A percentile compares a stretch with the other conserved stretches of the same genome.
These are phyloP conservation scores for Trachelus tabidus DNA, from an alignment of 2,888 invertebrate genomes.

Conservation along the genomic window DNA sequence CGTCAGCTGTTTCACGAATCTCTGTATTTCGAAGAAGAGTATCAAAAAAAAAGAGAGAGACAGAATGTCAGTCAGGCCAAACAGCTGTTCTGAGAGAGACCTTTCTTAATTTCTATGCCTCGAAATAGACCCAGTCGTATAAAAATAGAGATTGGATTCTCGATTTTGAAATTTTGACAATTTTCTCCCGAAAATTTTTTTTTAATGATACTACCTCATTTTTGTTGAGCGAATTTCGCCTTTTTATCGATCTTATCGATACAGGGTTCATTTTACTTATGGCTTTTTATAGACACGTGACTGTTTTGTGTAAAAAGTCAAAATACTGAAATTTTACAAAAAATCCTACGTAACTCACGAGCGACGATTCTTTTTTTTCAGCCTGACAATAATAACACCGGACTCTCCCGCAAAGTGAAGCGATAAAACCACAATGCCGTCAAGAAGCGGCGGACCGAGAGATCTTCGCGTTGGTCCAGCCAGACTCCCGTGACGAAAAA, in stretches of 20 bases:
- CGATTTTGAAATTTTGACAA: not conserved
- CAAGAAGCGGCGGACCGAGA: constrained; percentile 11
- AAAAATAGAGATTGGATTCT: not conserved
- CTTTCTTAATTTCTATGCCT: not conserved
- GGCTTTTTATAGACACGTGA: no score
- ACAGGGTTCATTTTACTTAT: no score
- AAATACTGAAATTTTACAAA: no score
- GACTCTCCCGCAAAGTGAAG: constrained; percentile 36
- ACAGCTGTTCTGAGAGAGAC: constrained; percentile 21
- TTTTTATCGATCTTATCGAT: no score
- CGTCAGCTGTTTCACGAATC: constrained; percentile 30
- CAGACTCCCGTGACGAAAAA: constrained; percentile 24
- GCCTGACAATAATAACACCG: not conserved
- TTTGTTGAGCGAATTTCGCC: no score
- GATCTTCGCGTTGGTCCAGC: constrained; percentile 38
- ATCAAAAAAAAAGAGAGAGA: constrained; percentile 20
- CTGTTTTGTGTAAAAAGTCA: no score
- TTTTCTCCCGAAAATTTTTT: no score
- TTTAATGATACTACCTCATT: no score
- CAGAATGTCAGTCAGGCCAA: constrained; percentile 16
- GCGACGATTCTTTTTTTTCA: not conserved
- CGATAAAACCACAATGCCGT: not conserved
- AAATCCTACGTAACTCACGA: no score
- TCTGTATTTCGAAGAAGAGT: constrained; percentile 12
- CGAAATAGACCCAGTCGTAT: not conserved